Evolutionary conservation across 2,113 vertebrate species (phyloP), one percentile per base, ranked within the genome.

Genomic region (Bubo scandiacus): DNA sequence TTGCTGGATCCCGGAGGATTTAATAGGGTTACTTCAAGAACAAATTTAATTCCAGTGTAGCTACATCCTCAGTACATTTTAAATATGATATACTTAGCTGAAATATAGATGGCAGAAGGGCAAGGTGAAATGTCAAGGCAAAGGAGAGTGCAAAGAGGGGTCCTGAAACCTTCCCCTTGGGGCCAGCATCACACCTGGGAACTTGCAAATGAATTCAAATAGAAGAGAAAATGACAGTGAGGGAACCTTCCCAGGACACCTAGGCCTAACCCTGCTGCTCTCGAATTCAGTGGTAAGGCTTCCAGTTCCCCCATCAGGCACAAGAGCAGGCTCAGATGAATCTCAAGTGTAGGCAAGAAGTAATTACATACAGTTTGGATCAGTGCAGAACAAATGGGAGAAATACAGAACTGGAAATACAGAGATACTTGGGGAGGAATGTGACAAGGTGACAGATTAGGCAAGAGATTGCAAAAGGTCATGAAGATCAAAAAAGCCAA

Each of bases 391-490:
- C 32, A 62, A 86, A 77, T 77, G 36, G 68, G 55, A 78, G 30
- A 66, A 79, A 67, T 12, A 72, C 43, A 36, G 21, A 86, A 61
- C 36, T 88, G 68, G 57, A 93, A 94, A 67, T 61, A 71, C 8
- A 57, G 72, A 83, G 40, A 32, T 88, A 81, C 47, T 38, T 84
- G 22, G 59, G 47, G 67, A 96, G 72, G 55, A 81, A 55, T 83
- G 82, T 93, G 90, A 67, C 74, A 88, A 88, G 63, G 38, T 86
- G 85, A 81, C n/a, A 79, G 78, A 95, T 86, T 47, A 92, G 65
- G 52, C 63, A 81, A 58, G 63, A 90, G 27, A 36, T 89, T 95
- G 65, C 54, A 72, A 92, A 96, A 94, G 83, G 38, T 47, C 67
- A 73, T 12, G 43, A 70, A 78, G 34, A 75, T 72, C 2, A 81